Percentiles rank a stretch among this genome's conserved stretches.
These are phyloP conservation scores for Bellardia pandia DNA, from an alignment of 2,888 invertebrate genomes.

Conservation along the genomic window DNA sequence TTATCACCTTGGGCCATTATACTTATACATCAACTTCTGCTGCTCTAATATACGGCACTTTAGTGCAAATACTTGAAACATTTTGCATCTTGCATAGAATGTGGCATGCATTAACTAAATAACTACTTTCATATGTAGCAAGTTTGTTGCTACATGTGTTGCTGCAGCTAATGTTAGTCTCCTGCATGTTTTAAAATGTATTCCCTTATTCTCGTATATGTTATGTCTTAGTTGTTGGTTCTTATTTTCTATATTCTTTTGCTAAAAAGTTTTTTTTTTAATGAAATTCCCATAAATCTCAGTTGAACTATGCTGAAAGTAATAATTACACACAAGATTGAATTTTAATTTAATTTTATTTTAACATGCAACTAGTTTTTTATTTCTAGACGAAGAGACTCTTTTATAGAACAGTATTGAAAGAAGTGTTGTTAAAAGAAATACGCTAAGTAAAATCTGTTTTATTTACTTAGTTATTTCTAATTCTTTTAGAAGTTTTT, in stretches of 20 bases:
- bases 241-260: constrained; percentile 29
- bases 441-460: too few relatives aligned
- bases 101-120: constrained; percentile 23
- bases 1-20: constrained; percentile 64
- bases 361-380: constrained; percentile 51
- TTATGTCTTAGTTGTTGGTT: constrained; percentile 21
- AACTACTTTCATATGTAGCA: constrained; percentile 13
- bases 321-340: constrained; percentile 84
- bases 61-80: constrained; percentile 19
- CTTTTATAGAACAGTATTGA: not conserved
- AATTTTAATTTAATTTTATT: constrained; percentile 82
- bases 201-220: not conserved
- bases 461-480: too few relatives aligned
- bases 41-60: constrained; percentile 21
- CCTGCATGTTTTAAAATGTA: constrained; percentile 16
- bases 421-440: not conserved
- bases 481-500: too few relatives aligned
- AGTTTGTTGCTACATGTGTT: constrained; percentile 1
- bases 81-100: constrained; percentile 36
- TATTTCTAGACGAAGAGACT: not conserved
- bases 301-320: constrained; percentile 78
- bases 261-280: constrained; percentile 47
- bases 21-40: constrained; percentile 47
- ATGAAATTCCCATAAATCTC: constrained; percentile 74
- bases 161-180: not conserved